Evolutionary conservation across 2,797 vertebrate genomes (phyloP).

Genomic region (Cebuella pygmaea): DNA sequence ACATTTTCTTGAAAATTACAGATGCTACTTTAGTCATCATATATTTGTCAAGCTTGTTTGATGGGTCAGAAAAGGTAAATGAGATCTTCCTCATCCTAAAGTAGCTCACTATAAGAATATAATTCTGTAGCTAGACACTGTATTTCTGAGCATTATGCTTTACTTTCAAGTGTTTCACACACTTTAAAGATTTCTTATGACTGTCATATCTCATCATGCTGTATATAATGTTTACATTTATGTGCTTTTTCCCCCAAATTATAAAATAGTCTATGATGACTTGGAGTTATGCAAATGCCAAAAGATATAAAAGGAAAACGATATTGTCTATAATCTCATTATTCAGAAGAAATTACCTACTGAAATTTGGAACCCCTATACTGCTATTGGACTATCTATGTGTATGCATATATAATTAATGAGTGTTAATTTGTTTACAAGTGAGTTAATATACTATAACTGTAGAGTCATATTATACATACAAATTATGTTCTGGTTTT

Average conservation of each 20-base stretch:
- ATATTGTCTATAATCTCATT: background rate
- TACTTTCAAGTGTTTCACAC: background rate
- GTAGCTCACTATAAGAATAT: background rate
- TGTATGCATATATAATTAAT: background rate
- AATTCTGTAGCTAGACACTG: background rate
- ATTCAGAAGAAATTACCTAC: background rate
- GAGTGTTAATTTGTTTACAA: background rate
- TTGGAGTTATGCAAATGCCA: background rate
- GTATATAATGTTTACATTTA: background rate
- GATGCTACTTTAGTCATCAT: background rate
- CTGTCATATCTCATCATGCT: background rate
- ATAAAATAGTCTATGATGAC: background rate
- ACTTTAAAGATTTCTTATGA: background rate
- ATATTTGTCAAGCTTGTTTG: background rate
- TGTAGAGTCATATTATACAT: background rate
- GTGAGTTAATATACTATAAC: background rate
- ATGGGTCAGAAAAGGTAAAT: background rate
- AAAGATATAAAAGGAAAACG: background rate
- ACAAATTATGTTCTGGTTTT: background rate
- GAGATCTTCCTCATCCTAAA: background rate
- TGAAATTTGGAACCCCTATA: background rate
- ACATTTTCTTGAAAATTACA: background rate
- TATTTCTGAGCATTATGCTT: background rate
- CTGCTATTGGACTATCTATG: background rate
- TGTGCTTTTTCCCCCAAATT: background rate